Conservation (phyloP, 1,140 invertebrate species). For the Trichonephila clavata region DNA sequence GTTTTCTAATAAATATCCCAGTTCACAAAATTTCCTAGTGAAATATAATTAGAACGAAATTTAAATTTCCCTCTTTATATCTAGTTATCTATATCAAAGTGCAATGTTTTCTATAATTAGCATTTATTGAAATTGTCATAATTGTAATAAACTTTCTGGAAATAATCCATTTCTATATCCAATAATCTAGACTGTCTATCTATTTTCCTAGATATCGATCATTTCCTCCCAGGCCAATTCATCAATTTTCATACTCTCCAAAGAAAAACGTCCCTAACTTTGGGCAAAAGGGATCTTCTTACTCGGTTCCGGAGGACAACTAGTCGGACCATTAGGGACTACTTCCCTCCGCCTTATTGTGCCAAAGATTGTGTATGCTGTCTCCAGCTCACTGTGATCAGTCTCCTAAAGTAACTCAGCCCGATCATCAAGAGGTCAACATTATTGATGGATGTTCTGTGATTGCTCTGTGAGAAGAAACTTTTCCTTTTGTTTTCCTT, state of each 20-base stretch:
- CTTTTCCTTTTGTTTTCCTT: slow-evolving; percentile 33
- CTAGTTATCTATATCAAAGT: too few relatives aligned
- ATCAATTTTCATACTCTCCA: slow-evolving; percentile 1
- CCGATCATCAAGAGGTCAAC: slow-evolving; percentile 54
- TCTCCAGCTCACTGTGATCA: slow-evolving; percentile 19
- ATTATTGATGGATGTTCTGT: slow-evolving; percentile 55
- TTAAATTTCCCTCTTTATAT: too few relatives aligned
- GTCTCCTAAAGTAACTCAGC: slow-evolving; percentile 17
- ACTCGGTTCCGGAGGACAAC: slow-evolving; percentile 14
- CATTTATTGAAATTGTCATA: too few relatives aligned
- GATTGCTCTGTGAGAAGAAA: slow-evolving; percentile 26
- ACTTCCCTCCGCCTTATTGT: slow-evolving; percentile 18
- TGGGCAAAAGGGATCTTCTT: not conserved
- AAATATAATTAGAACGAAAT: too few relatives aligned
- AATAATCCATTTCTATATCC: not conserved
- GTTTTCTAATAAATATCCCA: too few relatives aligned
- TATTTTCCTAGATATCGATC: not conserved
- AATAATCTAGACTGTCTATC: not conserved
- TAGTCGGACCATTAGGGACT: slow-evolving; percentile 41
- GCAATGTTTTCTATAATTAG: too few relatives aligned
- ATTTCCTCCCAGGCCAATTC: not conserved
- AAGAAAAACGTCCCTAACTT: not conserved
- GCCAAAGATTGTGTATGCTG: slow-evolving; percentile 26
- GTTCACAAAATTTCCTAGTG: too few relatives aligned
- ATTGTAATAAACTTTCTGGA: too few relatives aligned